Evolutionary conservation across 1,140 invertebrate genomes (phyloP).

Genomic region (Drosophila micromelanica): DNA sequence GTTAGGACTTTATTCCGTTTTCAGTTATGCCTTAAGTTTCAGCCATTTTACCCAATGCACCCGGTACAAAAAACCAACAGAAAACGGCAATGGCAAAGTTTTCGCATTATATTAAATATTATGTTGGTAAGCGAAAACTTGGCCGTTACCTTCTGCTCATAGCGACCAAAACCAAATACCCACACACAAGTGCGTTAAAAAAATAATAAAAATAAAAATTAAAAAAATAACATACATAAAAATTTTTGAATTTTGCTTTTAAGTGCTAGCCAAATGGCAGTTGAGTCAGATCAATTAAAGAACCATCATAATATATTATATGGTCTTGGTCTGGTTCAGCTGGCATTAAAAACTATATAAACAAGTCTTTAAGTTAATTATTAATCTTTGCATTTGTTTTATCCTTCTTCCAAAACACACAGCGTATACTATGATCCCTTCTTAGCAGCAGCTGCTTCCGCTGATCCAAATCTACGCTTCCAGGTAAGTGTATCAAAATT

Average conservation of each 20-base stretch:
- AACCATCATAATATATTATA: neutral
- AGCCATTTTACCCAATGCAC: constrained; percentile 62
- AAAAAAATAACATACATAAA: constrained; percentile 21
- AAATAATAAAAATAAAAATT: constrained; percentile 34
- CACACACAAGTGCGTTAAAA: constrained; percentile 79
- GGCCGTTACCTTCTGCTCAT: constrained; percentile 34
- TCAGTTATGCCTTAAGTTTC: constrained; percentile 61
- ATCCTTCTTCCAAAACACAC: constrained; percentile 84
- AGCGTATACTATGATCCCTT: constrained; percentile 98
- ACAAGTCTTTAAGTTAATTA: constrained; percentile 13
- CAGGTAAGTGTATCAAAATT: constrained; percentile 85
- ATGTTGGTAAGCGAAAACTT: constrained; percentile 38
- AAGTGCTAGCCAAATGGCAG: constrained; percentile 59
- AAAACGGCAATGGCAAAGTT: constrained; percentile 45
- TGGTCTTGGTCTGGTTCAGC: constrained; percentile 13
- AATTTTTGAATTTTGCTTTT: constrained; percentile 82
- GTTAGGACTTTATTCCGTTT: constrained; percentile 38
- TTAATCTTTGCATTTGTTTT: constrained; percentile 64
- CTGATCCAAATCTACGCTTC: constrained; percentile 95
- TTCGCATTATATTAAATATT: constrained; percentile 31
- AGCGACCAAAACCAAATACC: constrained; percentile 32
- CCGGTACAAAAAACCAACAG: constrained; percentile 38
- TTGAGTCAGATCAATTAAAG: neutral
- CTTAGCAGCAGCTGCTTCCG: constrained; percentile 91
- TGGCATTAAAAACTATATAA: constrained; percentile 13